Conservation (phyloP, 2,797 vertebrate species). For the Eptatretus atami region DNA sequence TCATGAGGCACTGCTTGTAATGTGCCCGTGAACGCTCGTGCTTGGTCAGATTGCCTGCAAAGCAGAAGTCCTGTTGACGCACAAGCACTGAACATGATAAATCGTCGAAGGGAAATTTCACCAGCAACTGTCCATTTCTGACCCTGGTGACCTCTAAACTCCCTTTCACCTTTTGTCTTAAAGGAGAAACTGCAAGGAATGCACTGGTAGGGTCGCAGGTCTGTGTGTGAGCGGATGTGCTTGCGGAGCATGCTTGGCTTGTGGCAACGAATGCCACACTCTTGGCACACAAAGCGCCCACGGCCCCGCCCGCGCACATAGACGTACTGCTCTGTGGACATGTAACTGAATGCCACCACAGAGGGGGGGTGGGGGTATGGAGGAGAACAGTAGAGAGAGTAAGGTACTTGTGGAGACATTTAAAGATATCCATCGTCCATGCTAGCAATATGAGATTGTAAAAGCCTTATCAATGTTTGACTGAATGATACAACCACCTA, state of each 20-base stretch:
- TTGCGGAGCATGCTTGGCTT: constrained; percentile 98
- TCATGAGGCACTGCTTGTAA: constrained; percentile 61
- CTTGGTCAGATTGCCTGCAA: constrained; percentile 98
- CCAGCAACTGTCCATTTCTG: no score
- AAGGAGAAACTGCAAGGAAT: constrained; percentile 93
- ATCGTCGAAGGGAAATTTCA: no score
- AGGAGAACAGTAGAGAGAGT: no score
- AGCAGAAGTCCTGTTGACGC: constrained; percentile 81
- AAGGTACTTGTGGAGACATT: no score
- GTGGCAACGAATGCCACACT: constrained; percentile 95
- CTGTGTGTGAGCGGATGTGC: constrained; percentile 87
- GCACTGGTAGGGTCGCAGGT: constrained; percentile 86
- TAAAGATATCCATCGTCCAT: no score
- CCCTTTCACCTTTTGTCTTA: constrained; percentile 67
- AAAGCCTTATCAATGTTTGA: no score
- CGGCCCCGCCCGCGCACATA: constrained; percentile 80
- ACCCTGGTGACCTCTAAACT: no score
- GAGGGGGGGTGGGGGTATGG: no score
- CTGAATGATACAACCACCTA: no score
- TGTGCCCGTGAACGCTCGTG: constrained; percentile 99
- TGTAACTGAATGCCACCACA: constrained; percentile 25
- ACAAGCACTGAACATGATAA: constrained; percentile 27
- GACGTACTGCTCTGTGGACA: constrained; percentile 92
- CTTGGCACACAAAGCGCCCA: constrained; percentile 93
- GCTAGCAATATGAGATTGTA: no score